These are phyloP conservation scores for Spermophilus dauricus DNA, from an alignment of 2,113 vertebrate genomes.

Conservation along the genomic window DNA sequence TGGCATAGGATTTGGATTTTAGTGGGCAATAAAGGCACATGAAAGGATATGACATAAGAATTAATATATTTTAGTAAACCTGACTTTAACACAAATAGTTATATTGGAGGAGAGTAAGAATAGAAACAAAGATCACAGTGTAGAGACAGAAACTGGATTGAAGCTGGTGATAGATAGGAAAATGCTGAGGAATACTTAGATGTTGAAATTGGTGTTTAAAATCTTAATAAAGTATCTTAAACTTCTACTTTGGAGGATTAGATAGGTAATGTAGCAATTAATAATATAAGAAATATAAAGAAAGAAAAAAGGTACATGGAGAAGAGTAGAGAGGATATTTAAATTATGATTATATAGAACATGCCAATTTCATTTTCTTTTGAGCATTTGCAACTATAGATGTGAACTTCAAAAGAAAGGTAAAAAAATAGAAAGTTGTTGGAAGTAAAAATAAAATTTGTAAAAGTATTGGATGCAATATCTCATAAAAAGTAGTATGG, in stretches of 20 bases:
- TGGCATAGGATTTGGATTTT: background rate
- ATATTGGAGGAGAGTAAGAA: background rate
- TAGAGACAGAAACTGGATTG: background rate
- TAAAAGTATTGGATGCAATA: background rate
- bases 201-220: background rate
- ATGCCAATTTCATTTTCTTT: background rate
- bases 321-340: background rate
- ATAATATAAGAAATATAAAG: background rate
- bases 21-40: background rate
- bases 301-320: background rate
- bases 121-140: background rate
- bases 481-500: background rate
- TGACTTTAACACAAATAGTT: background rate
- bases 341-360: background rate
- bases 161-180: background rate
- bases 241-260: background rate
- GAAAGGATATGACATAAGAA: background rate
- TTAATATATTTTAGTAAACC: background rate
- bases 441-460: background rate
- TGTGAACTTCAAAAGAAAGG: background rate
- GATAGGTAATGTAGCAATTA: background rate
- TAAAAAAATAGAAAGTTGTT: background rate
- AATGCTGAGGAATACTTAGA: background rate
- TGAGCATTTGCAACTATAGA: background rate
- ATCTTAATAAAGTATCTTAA: background rate